Conservation (phyloP, 1,140 invertebrate species). For the Drosophila repleta region DNA sequence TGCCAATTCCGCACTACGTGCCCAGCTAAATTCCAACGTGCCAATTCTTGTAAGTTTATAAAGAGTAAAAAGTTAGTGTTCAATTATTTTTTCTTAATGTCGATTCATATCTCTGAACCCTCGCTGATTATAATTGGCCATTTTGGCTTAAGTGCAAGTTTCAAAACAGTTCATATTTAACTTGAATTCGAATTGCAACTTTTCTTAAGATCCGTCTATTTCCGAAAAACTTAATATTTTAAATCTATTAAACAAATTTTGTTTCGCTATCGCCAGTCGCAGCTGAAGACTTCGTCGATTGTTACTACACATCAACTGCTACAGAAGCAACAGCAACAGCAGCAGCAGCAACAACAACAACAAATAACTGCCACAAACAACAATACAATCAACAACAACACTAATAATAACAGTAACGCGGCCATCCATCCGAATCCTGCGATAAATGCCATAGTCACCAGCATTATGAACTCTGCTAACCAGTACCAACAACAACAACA, state of each 20-base stretch:
- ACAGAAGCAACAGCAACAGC: constrained; percentile 67
- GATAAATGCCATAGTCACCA: constrained; percentile 90
- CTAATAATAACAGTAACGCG: constrained; percentile 71
- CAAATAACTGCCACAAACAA: constrained; percentile 54
- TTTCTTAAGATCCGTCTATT: too few species aligned
- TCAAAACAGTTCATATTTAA: too few species aligned
- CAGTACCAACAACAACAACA: constrained; percentile 89
- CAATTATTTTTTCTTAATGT: too few species aligned
- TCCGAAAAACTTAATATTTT: too few species aligned
- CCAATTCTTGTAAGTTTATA: constrained; percentile 85
- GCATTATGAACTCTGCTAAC: constrained; percentile 91
- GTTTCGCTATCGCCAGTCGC: constrained; percentile 84
- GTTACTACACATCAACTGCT: constrained; percentile 67
- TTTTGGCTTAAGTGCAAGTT: too few species aligned
- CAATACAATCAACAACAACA: constrained; percentile 70
- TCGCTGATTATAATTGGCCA: too few species aligned
- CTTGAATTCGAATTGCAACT: too few species aligned
- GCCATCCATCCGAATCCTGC: constrained; percentile 89
- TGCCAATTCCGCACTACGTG: constrained; percentile 76
- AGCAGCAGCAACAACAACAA: constrained; percentile 48
- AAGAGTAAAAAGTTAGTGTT: too few species aligned
- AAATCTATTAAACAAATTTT: neutral
- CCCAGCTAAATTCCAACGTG: constrained; percentile 85
- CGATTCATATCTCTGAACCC: too few species aligned
- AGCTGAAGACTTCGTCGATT: constrained; percentile 84